Evolutionary conservation across 30 jellyfish, hydroid and myxozoan species (phyloP), one percentile per base, ranked within the genome.

Genomic region (Aurelia aurita): DNA sequence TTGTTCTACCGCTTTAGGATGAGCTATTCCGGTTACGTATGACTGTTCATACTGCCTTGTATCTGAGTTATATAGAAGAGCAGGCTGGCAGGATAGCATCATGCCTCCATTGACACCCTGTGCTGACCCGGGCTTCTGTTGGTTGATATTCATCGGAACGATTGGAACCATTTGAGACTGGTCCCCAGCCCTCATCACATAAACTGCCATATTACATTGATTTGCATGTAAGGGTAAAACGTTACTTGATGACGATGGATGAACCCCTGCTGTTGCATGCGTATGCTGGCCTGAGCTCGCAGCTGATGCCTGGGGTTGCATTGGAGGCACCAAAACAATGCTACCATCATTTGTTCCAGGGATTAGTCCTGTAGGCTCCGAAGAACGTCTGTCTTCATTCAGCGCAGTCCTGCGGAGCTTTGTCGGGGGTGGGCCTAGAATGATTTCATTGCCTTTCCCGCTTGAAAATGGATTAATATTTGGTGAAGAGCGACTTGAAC

Each of bases 11-110:
- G 35, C 57, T 9, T 47, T 72, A 0, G 78, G 35, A 39, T 77
- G 88, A 18, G 88, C 88, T 5, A 77, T 77, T 26, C 88, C 88
- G 43, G 88, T 77, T 77, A 77, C 88, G 69, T 77, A 77, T 21
- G 88, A 77, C 49, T 77, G 78, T 77, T 77, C 88, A 71, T 77
- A 77, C 19, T 77, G 88, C 2, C 79, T 72, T 2, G 70, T 59
- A 14, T 62, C 76, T 2, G 78, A 66, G 67, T 77, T 77, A 47
- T 77, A 77, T 3, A 77, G 34, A 46, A 77, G 63, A 3, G 79
- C 88, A 13, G 88, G 88, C 25, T 77, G 88, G 10, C 77, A 55
- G 8, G 88, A 77, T 51, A 77, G 55, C 66, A 77, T 59, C 55
- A 67, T 51, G 45, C 79, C 63, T 68, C 69, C 46, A 21, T 26